Percentiles rank a stretch among this genome's conserved stretches.
These are phyloP conservation scores for Tinea trinotella DNA, from an alignment of 2,888 invertebrate genomes.

Conservation along the genomic window DNA sequence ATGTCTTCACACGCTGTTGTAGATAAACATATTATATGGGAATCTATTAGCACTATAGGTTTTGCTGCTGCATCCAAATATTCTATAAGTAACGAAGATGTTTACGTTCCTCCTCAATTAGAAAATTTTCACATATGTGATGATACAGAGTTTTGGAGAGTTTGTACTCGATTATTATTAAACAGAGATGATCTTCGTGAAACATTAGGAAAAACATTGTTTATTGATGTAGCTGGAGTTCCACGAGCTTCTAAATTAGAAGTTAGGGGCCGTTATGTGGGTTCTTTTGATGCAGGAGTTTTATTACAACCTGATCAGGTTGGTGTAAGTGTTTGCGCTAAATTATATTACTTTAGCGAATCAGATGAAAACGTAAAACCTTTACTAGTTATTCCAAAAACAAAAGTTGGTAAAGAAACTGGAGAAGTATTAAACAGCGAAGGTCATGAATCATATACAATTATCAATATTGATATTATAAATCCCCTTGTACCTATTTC, in stretches of 20 bases:
- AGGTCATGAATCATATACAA: constrained; percentile 42
- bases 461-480: constrained; percentile 47
- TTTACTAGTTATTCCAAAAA: constrained; percentile 48
- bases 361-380: constrained; percentile 34
- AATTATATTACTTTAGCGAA: constrained; percentile 41
- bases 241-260: constrained; percentile 50
- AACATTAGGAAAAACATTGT: constrained; percentile 37
- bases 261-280: constrained; percentile 50
- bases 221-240: constrained; percentile 56
- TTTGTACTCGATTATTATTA: constrained; percentile 51
- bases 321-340: constrained; percentile 41
- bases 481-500: constrained; percentile 42
- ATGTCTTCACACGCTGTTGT: constrained; percentile 38
- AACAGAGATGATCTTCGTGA: constrained; percentile 34
- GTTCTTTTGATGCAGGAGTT: constrained; percentile 43
- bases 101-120: constrained; percentile 37
- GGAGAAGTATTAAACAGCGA: constrained; percentile 39
- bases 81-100: constrained; percentile 40
- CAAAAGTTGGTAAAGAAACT: constrained; percentile 35
- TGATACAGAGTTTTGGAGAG: constrained; percentile 45
- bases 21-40: constrained; percentile 47
- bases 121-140: neutral
- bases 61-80: constrained; percentile 38
- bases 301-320: constrained; percentile 46
- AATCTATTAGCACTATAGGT: constrained; percentile 39